Evolutionary conservation across 2,797 vertebrate species (phyloP), one percentile per base, ranked within the genome.

Genomic region (Garrulus glandarius): DNA sequence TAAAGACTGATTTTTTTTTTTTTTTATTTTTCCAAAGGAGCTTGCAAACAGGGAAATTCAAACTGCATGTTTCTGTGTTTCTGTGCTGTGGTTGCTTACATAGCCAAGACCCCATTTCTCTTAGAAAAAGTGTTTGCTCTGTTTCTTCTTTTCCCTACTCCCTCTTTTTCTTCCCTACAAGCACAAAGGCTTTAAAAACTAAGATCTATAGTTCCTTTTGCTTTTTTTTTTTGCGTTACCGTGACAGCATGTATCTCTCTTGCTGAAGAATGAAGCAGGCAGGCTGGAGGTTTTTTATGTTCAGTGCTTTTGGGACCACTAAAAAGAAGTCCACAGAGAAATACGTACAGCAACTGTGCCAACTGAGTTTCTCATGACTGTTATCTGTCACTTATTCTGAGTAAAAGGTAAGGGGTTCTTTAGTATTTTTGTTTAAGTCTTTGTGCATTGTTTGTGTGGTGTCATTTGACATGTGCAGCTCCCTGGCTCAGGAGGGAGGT

Each of bases 121-220:
- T 92, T 92, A 57, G 30, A 61, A 88, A 93, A 96, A 97, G 91
- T 94, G 77, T 97, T 97, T 96, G 76, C 85, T 94, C 84, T 39
- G 10, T 87, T 92, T 71, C 74, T 85, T 68, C 91, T 89, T 94
- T 83, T 50, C 76, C 77, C 78, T 52, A 15, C 91, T 94, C 93
- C 36, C 67, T 94, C 86, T 78, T 84, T 88, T 80, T 92, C 84
- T 92, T 84, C 84, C 65, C 80, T 86, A 37, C 89, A 92, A 97
- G 92, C 97, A 98, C 97, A 98, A 98, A 97, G 96, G 91, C 90
- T 97, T 96, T 96, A 92, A 97, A 97, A 96, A 98, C 97, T 96
- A 93, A 97, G 97, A 97, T 96, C 96, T 95, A 88, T 96, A 95
- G 95, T 97, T 97, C 86, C 49, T 91, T 96, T 84, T 80, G 82